These are phyloP conservation scores for Poecilia velifera DNA, from an alignment of 2,797 vertebrate genomes.

Conservation along the genomic window DNA sequence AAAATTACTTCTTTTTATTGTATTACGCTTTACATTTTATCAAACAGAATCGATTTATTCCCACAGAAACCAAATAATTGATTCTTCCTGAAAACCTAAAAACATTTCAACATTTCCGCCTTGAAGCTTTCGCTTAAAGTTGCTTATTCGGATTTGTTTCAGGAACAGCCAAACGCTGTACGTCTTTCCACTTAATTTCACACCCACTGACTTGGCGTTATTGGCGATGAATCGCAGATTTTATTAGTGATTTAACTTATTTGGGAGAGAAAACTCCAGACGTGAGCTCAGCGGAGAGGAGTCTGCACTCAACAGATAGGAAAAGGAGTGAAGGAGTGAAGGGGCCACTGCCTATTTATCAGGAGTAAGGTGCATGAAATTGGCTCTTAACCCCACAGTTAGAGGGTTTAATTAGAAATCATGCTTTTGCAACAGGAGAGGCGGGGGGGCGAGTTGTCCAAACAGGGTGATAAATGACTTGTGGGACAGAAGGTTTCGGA, in stretches of 20 bases:
- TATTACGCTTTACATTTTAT: constrained; percentile 60
- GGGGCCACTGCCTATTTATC: constrained; percentile 78
- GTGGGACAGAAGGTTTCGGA: constrained; percentile 65
- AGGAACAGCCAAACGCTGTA: constrained; percentile 37
- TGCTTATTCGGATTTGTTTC: constrained; percentile 33
- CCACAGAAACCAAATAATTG: constrained; percentile 53
- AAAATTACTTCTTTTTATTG: constrained; percentile 52
- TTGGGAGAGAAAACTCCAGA: constrained; percentile 32
- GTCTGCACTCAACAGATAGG: constrained; percentile 61
- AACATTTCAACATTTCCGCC: constrained; percentile 24
- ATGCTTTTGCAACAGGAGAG: constrained; percentile 71
- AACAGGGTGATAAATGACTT: constrained; percentile 81
- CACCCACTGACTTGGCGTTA: constrained; percentile 45
- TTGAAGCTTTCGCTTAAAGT: constrained; percentile 21
- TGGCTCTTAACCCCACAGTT: constrained; percentile 85
- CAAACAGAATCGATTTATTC: constrained; percentile 57
- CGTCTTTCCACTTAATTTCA: constrained; percentile 50
- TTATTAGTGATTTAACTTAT: constrained; percentile 53
- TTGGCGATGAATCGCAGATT: constrained; percentile 57
- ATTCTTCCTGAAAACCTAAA: constrained; percentile 40
- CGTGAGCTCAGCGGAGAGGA: constrained; percentile 37
- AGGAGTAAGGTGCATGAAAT: constrained; percentile 85
- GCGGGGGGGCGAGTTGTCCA: constrained; percentile 59
- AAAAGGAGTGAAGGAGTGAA: constrained; percentile 45
- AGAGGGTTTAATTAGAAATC: constrained; percentile 86